Evolutionary conservation across 2,888 invertebrate genomes (phyloP).

Genomic region (Apomyelois bistriatella): DNA sequence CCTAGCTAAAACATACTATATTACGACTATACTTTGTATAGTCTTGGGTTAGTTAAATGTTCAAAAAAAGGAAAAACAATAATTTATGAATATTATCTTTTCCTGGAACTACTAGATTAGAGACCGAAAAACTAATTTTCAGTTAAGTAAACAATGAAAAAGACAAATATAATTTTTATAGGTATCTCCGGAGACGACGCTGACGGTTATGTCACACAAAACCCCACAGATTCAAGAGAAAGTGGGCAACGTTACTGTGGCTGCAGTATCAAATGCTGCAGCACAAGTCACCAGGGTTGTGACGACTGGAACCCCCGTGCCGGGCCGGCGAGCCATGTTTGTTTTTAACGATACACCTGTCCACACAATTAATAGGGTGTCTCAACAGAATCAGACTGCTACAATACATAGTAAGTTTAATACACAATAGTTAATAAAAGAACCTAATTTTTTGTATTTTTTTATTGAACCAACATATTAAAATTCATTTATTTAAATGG

Average conservation of each 20-base stretch:
- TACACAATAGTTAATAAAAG: background rate
- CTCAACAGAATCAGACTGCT: constrained; percentile 72
- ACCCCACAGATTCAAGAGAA: constrained; percentile 75
- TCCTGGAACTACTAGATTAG: too few species aligned
- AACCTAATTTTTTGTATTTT: background rate
- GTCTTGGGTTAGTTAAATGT: too few species aligned
- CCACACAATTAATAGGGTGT: constrained; percentile 64
- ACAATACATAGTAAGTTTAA: constrained; percentile 64
- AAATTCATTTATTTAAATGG: too few species aligned
- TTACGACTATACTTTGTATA: too few species aligned
- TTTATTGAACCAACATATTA: too few species aligned
- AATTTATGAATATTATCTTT: too few species aligned
- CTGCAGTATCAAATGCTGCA: constrained; percentile 64
- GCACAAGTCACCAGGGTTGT: constrained; percentile 70
- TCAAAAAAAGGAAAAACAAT: too few species aligned
- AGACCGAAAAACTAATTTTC: too few species aligned
- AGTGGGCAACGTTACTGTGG: constrained; percentile 65
- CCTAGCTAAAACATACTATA: too few species aligned
- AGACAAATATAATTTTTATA: constrained; percentile 28
- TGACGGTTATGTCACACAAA: constrained; percentile 76
- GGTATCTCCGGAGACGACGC: constrained; percentile 74
- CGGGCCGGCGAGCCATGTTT: constrained; percentile 68
- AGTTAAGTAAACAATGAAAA: too few species aligned
- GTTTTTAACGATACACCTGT: constrained; percentile 68
- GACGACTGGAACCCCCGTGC: constrained; percentile 53